Evolutionary conservation across 2,797 vertebrate species (phyloP), one percentile per base, ranked within the genome.

Genomic region (Sebastes oblongus): DNA sequence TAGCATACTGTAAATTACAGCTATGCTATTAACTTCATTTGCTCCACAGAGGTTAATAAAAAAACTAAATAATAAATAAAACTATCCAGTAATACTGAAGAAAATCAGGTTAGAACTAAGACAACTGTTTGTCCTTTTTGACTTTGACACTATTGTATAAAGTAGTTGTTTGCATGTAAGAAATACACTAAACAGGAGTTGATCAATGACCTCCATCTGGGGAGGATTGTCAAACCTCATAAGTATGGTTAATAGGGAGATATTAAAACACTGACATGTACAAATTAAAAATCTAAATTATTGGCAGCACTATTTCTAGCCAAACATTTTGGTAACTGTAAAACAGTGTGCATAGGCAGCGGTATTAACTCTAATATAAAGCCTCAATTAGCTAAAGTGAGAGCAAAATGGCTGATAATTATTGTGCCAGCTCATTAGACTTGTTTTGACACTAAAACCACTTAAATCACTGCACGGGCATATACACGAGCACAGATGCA

Each of bases 401-500:
- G 89, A 91, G 88, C 81, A 93, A 93, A 94, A 93, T 89, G 86
- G 89, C 88, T 94, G 92, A 94, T 95, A 94, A 95, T 95, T 94
- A 95, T 89, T 88, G 91, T 78, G 81, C 88, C 78, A 87, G 88
- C 92, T 94, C 92, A 93, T 95, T 93, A 94, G 91, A 87, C 82
- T 91, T 92, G 90, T 92, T 91, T 93, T 92, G 89, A 91, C 82
- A 91, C 81, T 92, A 91, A 84, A 89, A 94, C 88, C 85, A 92
- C 88, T 93, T 93, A 94, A 75, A 94, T 94, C 86, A 91, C 88
- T 25, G 65, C 72, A 69, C 56, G 77, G 64, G 34, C 88, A 83
- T 75, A 87, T 81, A 88, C 85, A 87, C 80, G 30, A 72, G 83
- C 82, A 59, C 87, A 89, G 86, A 93, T 84, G 90, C 81, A 88